phyloP scores from a whole-genome alignment of 1,140 invertebrate genomes.

The Lordiphosa collinella region DNA sequence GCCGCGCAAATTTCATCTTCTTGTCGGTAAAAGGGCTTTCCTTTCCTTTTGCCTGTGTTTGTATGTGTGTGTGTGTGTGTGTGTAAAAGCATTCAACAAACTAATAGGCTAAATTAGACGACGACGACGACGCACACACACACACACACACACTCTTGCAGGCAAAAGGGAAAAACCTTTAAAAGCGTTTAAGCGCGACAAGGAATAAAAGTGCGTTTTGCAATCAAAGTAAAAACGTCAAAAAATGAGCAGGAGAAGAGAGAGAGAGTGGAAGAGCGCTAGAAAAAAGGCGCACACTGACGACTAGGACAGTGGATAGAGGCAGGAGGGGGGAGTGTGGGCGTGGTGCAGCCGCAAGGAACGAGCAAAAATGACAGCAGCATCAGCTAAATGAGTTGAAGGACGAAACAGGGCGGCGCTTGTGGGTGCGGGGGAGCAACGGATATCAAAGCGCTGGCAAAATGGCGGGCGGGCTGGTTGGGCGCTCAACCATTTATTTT shows the following conservation, averaged over 20 bases:
- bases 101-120: conserved; percentile 71
- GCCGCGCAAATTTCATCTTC: conserved; percentile 23
- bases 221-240: conserved; percentile 70
- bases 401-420: conserved; percentile 24
- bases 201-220: conserved; percentile 70
- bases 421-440: neutral
- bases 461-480: conserved; percentile 41
- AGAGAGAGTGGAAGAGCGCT: neutral
- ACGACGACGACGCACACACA: conserved; percentile 18
- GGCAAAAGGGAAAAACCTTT: conserved; percentile 29
- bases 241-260: conserved; percentile 12
- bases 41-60: neutral
- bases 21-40: conserved; percentile 5
- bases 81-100: conserved; percentile 60
- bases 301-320: conserved; percentile 13
- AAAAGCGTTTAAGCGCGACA: conserved; percentile 68
- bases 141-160: conserved; percentile 8
- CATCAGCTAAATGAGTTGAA: conserved; percentile 73
- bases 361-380: conserved; percentile 58
- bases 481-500: conserved; percentile 53
- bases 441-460: conserved; percentile 71
- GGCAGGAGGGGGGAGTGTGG: conserved; percentile 11
- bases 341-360: conserved; percentile 43
- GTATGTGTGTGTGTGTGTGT: conserved; percentile 17
- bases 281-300: conserved; percentile 27